Conservation (phyloP, 1,140 invertebrate species). For the Brachionus paranguensis region DNA sequence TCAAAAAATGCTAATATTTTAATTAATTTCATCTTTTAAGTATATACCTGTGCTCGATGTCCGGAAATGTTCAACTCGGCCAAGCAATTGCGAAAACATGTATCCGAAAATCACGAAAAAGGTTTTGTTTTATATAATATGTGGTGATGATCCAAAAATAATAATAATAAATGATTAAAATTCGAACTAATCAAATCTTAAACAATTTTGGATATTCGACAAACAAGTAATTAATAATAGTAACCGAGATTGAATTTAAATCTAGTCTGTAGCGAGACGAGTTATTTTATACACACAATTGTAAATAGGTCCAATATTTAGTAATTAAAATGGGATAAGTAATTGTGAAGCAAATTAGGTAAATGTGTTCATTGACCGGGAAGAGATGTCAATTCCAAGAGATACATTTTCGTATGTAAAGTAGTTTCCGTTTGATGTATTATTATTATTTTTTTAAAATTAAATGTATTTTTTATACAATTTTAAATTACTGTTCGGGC, state of each 20-base stretch:
- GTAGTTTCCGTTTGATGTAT: background rate
- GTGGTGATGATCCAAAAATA: constrained; percentile 8
- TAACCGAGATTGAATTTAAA: background rate
- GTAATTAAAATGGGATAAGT: background rate
- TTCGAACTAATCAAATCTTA: background rate
- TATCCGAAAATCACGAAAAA: constrained; percentile 40
- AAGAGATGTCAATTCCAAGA: background rate
- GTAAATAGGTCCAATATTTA: background rate
- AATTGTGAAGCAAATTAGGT: background rate
- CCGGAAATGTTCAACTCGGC: constrained; percentile 37
- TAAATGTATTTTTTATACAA: background rate
- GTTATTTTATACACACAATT: background rate
- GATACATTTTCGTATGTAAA: background rate
- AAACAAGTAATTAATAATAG: constrained; percentile 20
- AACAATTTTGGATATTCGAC: background rate
- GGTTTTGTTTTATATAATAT: constrained; percentile 40
- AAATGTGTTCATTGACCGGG: background rate
- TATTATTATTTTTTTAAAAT: background rate
- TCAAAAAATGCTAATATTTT: background rate
- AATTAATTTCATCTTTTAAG: background rate
- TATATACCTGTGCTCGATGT: constrained; percentile 37
- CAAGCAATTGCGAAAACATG: constrained; percentile 32
- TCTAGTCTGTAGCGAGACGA: background rate
- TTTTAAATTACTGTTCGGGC: background rate
- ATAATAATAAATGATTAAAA: background rate